A percentile compares a stretch with the other conserved stretches of the same genome.
These are phyloP conservation scores for Spisula solida DNA, from an alignment of 2,888 invertebrate species.

Conservation along the genomic window DNA sequence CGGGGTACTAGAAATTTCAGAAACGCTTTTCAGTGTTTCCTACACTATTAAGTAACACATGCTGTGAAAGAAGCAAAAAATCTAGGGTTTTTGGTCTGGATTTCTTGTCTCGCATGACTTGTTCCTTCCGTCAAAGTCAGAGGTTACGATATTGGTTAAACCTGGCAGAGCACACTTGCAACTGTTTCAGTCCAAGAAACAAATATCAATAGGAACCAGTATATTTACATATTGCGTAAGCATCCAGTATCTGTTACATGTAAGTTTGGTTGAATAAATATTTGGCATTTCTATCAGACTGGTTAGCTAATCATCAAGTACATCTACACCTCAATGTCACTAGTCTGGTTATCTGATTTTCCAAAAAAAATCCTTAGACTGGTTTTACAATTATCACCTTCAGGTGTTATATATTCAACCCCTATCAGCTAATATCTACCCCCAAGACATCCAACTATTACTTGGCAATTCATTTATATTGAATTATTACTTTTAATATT, in stretches of 20 bases:
- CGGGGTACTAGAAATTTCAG: neutral
- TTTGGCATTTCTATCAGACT: neutral
- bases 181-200: too few relatives aligned
- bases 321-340: neutral
- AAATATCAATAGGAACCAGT: neutral
- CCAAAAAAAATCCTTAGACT: neutral
- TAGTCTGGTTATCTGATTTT: slow-evolving; percentile 25
- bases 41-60: too few relatives aligned
- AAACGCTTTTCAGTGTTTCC: too few relatives aligned
- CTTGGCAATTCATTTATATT: neutral
- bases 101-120: too few relatives aligned
- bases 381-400: slow-evolving; percentile 4
- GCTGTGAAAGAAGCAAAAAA: too few relatives aligned
- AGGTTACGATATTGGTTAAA: too few relatives aligned
- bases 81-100: too few relatives aligned
- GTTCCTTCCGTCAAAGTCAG: too few relatives aligned
- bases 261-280: slow-evolving; percentile 17
- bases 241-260: neutral
- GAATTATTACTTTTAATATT: neutral
- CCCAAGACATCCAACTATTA: slow-evolving; percentile 1
- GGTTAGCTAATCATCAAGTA: neutral
- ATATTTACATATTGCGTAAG: neutral
- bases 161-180: too few relatives aligned
- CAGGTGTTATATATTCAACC: slow-evolving; percentile 1
- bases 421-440: slow-evolving; percentile 2